Percentiles rank a stretch among this genome's conserved stretches.
These are phyloP conservation scores for Gasterosteus aculeatus DNA, from an alignment of 2,113 vertebrate genomes.

Conservation along the genomic window DNA sequence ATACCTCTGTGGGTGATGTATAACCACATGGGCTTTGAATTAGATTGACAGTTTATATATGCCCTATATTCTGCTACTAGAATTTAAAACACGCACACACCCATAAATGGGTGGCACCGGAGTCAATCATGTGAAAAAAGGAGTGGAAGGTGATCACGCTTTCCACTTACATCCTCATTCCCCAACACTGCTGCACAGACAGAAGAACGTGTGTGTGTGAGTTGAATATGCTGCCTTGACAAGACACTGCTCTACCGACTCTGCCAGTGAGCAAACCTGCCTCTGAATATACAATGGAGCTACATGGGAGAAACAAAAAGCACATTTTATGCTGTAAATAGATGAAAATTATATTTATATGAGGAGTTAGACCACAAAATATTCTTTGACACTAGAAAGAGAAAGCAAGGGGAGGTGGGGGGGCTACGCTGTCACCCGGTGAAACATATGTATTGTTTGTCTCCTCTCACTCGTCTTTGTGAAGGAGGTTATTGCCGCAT, in stretches of 20 bases:
- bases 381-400: not conserved
- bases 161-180: constrained; percentile 60
- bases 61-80: not conserved
- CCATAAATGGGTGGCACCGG: not conserved
- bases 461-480: constrained; percentile 31
- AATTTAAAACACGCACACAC: constrained; percentile 17
- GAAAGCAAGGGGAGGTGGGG: not conserved
- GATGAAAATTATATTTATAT: not conserved
- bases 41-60: constrained; percentile 8
- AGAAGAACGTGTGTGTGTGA: not conserved
- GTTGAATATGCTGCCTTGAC: constrained; percentile 12
- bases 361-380: not conserved
- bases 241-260: constrained; percentile 4
- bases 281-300: not conserved
- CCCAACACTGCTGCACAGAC: not conserved
- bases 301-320: not conserved
- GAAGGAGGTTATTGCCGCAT: constrained; percentile 29
- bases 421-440: not conserved
- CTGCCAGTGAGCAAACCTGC: constrained; percentile 20
- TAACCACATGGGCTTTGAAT: not conserved
- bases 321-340: too few species aligned
- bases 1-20: not conserved
- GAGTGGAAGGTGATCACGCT: not conserved
- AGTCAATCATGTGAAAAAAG: constrained; percentile 53
- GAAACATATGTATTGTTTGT: constrained; percentile 11